A percentile compares a stretch with the other conserved stretches of the same genome.
Conservation (phyloP, 1,140 invertebrate genomes). For the Chlorops oryzae region DNA sequence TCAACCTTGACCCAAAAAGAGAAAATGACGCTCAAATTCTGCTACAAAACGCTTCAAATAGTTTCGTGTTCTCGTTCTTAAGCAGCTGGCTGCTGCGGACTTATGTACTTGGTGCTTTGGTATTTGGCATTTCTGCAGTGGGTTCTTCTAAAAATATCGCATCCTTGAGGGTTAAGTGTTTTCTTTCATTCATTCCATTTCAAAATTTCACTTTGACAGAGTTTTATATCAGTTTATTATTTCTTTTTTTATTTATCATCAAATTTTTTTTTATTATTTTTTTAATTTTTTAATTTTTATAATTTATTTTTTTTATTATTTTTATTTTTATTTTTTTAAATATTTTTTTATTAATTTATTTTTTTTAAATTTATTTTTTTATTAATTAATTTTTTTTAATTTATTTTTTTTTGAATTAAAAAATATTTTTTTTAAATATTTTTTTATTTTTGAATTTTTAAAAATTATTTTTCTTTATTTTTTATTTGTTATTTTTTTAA, state of each 20-base stretch:
- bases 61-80: no score
- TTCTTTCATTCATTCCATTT: neutral
- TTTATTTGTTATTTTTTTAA: neutral
- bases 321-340: neutral
- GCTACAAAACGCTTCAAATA: neutral
- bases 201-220: neutral
- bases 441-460: neutral
- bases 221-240: neutral
- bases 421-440: neutral
- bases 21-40: neutral
- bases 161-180: neutral
- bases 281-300: neutral
- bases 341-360: neutral
- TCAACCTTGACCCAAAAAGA: constrained; percentile 10
- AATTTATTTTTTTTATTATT: neutral
- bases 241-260: neutral
- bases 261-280: neutral
- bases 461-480: no score
- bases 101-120: neutral
- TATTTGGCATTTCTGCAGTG: no score
- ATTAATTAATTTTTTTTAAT: neutral
- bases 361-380: neutral
- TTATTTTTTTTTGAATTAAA: neutral
- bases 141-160: no score
- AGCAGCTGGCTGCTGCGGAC: neutral